A percentile compares a stretch with the other conserved stretches of the same genome.
These are phyloP conservation scores for Triplophysa yarkandensis DNA, from an alignment of 2,797 vertebrate genomes.

Conservation along the genomic window DNA sequence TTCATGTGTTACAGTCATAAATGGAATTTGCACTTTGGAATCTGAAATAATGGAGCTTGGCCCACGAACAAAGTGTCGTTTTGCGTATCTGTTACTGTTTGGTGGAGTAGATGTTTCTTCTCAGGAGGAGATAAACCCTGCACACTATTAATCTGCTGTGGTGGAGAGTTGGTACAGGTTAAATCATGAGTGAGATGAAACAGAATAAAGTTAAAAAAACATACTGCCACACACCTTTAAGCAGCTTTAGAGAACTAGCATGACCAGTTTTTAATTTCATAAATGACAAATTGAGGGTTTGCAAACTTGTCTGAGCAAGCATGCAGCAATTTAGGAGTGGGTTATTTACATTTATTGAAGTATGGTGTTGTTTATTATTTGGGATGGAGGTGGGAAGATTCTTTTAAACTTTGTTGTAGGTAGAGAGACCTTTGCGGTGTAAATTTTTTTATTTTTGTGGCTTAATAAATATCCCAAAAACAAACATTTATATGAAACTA, in stretches of 20 bases:
- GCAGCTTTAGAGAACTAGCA: slow-evolving; percentile 12
- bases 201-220: not conserved
- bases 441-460: no score
- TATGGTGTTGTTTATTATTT: not conserved
- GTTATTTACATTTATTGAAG: not conserved
- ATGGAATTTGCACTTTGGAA: not conserved
- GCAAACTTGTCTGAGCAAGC: slow-evolving; percentile 34
- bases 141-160: not conserved
- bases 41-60: not conserved
- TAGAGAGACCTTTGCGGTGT: no score
- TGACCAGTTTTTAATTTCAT: slow-evolving; percentile 1
- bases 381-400: not conserved
- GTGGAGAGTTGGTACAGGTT: not conserved
- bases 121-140: not conserved
- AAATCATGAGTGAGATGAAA: not conserved
- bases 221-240: not conserved
- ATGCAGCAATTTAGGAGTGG: not conserved
- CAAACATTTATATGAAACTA: no score
- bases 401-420: no score
- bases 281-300: not conserved
- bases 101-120: not conserved
- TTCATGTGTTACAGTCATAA: not conserved
- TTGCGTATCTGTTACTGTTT: not conserved
- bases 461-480: no score
- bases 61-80: not conserved